Evolutionary conservation across 2,888 invertebrate species (phyloP), one percentile per base, ranked within the genome.

Genomic region (Eupithecia dodoneata): DNA sequence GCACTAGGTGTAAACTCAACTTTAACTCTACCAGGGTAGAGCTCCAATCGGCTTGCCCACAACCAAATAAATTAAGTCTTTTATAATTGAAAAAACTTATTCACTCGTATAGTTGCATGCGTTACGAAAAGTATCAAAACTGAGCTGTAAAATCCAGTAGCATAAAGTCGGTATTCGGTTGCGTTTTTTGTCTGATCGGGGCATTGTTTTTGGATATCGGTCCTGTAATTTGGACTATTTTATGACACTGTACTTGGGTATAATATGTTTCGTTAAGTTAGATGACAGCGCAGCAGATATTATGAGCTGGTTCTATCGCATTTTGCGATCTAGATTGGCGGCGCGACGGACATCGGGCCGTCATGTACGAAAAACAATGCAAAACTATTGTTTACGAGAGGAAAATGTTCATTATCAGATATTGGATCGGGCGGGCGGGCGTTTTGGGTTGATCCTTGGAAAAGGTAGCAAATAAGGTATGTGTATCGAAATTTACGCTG

Each of bases 181-280:
- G 83, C 18, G 59, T 71, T 80, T 81, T 79, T 77, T 72, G 75
- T 78, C 80, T 82, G 90, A 91, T 91, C 89, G 82, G 88, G 86
- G 87, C 90, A 92, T 94, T 94, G 93, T 93, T 94, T 94, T 93
- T 91, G 91, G 89, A 89, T 91, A 92, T 93, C 89, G 91, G 90
- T 87, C 86, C 86, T 90, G 91, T 93, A 93, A 94, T 94, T 94
- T 93, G 88, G 91, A 87, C 88, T 91, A 92, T 90, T 93, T 94
- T 93, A 93, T 92, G 92, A 92, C 88, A 86, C 87, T 87, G 89
- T 91, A 87, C 88, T 86, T 89, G 87, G 87, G 90, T 89, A 90
- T 90, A 89, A 89, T 90, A 88, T 89, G 88, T 87, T 90, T 86
- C 87, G 87, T 86, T 89, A 88, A 87, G 88, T 90, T 88, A 89